Evolutionary conservation across 2,113 vertebrate species (phyloP), one percentile per base, ranked within the genome.

Genomic region (Caranx ignobilis): DNA sequence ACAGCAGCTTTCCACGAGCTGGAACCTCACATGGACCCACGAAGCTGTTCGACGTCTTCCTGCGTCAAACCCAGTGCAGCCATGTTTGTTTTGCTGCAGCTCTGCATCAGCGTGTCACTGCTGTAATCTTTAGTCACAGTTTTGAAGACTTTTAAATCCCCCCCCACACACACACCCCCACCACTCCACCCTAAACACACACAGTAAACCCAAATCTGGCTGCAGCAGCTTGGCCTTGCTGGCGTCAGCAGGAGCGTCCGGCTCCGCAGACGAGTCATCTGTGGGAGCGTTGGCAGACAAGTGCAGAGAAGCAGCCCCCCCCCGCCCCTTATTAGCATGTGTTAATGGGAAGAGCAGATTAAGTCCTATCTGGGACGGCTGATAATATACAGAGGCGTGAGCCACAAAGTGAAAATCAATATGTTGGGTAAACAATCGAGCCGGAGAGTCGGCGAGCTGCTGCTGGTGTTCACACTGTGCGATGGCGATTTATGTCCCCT

Each of bases 261-360:
- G 79, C 54, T 59, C 0, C 59, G 0, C 68, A 8, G 72, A n/a
- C 41, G 31, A 62, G 31, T 78, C 63, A 54, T 80, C 70, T 43
- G 84, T 26, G 77, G 77, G 69, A 70, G 62, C 68, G n/a, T 82
- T 87, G 91, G 87, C 86, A 79, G 48, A 66, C 59, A 8, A 35
- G 11, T 6, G 68, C 84, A 89, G 75, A 37, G 82, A 77, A 66
- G 72, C 71, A 5, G 76, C 84, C 79, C 74, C 70, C 63, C 75
- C 71, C 63, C 26, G 76, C 84, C 79, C 74, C 70, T 61, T 69
- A 88, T 92, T 92, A 93, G 88, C 88, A 86, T 85, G 88, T 67
- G 89, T 70, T 92, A 92, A 91, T 85, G 79, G 87, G 86, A 73
- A 84, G 80, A 83, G 86, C 79, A 92, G 90, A 94, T 94, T 93